Conservation (phyloP, 2,113 vertebrate genomes). For the Malurus melanocephalus region DNA sequence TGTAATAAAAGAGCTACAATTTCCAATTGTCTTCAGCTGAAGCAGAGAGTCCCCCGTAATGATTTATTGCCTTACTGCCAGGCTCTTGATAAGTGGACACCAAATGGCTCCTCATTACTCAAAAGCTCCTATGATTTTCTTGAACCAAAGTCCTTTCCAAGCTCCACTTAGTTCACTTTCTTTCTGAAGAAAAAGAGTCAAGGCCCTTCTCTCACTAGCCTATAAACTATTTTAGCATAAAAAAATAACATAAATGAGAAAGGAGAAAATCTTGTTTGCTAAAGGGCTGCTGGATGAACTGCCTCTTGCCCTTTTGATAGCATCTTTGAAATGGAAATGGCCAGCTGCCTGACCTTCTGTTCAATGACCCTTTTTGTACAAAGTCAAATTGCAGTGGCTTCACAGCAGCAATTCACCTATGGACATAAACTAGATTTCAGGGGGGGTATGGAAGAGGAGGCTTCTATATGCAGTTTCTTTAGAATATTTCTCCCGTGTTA, state of each 20-base stretch:
- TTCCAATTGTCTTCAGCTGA: slow-evolving; percentile 69
- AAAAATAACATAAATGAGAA: slow-evolving; percentile 82
- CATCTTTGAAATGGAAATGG: slow-evolving; percentile 97
- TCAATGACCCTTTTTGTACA: slow-evolving; percentile 91
- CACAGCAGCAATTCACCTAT: slow-evolving; percentile 78
- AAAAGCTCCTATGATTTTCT: slow-evolving; percentile 79
- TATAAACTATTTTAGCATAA: slow-evolving; percentile 85
- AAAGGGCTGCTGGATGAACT: slow-evolving; percentile 79
- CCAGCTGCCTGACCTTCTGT: slow-evolving; percentile 97
- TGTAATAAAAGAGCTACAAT: slow-evolving; percentile 80
- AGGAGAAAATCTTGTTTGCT: slow-evolving; percentile 83
- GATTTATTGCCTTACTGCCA: slow-evolving; percentile 82
- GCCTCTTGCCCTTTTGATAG: slow-evolving; percentile 84
- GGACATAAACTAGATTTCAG: slow-evolving; percentile 75
- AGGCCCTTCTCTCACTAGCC: slow-evolving; percentile 68
- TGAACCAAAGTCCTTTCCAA: slow-evolving; percentile 75
- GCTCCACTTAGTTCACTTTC: slow-evolving; percentile 71
- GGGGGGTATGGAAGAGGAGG: slow-evolving; percentile 13
- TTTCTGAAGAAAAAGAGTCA: slow-evolving; percentile 78
- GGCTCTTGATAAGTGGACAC: slow-evolving; percentile 79
- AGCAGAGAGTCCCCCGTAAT: slow-evolving; percentile 71
- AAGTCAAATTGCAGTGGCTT: slow-evolving; percentile 87
- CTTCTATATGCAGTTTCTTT: slow-evolving; percentile 44
- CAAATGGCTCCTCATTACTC: slow-evolving; percentile 84
- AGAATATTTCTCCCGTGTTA: slow-evolving; percentile 14